A percentile compares a stretch with the other conserved stretches of the same genome.
phyloP scores from a whole-genome alignment of 1,140 invertebrate species.

The Coelopa frigida region DNA sequence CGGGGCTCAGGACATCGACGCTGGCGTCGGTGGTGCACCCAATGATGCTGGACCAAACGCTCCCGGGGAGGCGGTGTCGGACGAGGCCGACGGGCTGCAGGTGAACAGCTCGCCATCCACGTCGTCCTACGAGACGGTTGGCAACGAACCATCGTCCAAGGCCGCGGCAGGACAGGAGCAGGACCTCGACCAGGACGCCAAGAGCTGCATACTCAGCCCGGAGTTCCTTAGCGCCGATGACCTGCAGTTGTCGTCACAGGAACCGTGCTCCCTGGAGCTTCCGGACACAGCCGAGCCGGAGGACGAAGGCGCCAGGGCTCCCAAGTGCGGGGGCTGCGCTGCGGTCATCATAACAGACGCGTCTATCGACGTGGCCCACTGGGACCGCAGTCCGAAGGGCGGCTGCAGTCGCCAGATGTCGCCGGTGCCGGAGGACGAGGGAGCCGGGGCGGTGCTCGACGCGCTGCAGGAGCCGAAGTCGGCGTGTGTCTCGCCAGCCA shows the following conservation, averaged over 20 bases:
- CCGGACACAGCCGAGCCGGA: no score
- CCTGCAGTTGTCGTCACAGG: conserved; percentile 24
- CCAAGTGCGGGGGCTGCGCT: no score
- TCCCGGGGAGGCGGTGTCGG: not conserved
- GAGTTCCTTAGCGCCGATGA: conserved; percentile 40
- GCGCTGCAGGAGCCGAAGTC: conserved; percentile 47
- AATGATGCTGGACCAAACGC: not conserved
- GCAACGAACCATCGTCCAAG: conserved; percentile 16
- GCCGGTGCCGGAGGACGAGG: conserved; percentile 24
- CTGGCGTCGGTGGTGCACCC: conserved; percentile 19
- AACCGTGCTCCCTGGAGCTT: no score
- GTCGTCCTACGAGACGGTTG: conserved; percentile 43
- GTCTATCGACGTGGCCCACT: conserved; percentile 53
- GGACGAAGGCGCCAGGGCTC: no score
- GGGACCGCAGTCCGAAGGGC: conserved; percentile 39
- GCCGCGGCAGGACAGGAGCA: conserved; percentile 2
- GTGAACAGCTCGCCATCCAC: conserved; percentile 35
- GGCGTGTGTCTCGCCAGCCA: conserved; percentile 68
- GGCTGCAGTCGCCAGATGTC: conserved; percentile 35
- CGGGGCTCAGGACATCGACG: conserved; percentile 4
- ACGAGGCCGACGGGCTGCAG: conserved; percentile 3
- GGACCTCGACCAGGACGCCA: conserved; percentile 9
- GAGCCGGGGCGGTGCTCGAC: conserved; percentile 23
- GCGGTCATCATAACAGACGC: conserved; percentile 62
- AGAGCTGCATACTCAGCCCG: conserved; percentile 29